Evolutionary conservation across 2,888 invertebrate species (phyloP), one percentile per base, ranked within the genome.

Genomic region (Catocala sponsa): DNA sequence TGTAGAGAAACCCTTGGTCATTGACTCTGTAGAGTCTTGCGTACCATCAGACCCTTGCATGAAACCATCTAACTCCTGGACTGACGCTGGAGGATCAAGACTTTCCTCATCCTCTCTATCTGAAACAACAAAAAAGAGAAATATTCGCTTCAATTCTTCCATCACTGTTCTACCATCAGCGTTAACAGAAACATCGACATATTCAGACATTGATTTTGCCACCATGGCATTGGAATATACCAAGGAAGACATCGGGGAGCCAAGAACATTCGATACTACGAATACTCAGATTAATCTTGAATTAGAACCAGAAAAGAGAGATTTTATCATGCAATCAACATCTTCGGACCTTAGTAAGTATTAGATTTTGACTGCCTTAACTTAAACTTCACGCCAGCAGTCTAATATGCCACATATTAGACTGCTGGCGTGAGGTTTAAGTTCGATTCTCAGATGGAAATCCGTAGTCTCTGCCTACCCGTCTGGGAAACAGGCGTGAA

Each of bases 121-220:
- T 0, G 62, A 67, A 6, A 6, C 38, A 0, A 41, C 52, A 7
- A 41, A 50, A 0, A 38, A 57, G 10, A 63, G 43, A 10, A 58
- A 49, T 4, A 55, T 49, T 4, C 43, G 61, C 2, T 74, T 74
- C 42, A 74, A 72, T 48, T 72, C 75, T 0, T 72, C 74, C 1
- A 35, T 72, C 1, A 74, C 75, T 1, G 48, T 74, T 0, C 4
- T 72, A 0, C 70, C 74, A 0, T 72, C 75, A 12, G 57, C 54
- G 0, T 47, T 61, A 6, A 63, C 61, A 6, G 74, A 71, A 5
- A 57, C 56, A 0, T 63, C 59, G 5, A 63, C 68, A 1, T 63
- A 43, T 42, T 67, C 66, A 4, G 74, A 69, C 7, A 6, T 44
- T 25, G 25, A 25, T 7, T 63, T 72, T 33, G 69, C 48, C 13